A percentile compares a stretch with the other conserved stretches of the same genome.
Evolutionary conservation across 2,888 invertebrate species (phyloP).

Genomic region (Diplazon laetatorius): DNA sequence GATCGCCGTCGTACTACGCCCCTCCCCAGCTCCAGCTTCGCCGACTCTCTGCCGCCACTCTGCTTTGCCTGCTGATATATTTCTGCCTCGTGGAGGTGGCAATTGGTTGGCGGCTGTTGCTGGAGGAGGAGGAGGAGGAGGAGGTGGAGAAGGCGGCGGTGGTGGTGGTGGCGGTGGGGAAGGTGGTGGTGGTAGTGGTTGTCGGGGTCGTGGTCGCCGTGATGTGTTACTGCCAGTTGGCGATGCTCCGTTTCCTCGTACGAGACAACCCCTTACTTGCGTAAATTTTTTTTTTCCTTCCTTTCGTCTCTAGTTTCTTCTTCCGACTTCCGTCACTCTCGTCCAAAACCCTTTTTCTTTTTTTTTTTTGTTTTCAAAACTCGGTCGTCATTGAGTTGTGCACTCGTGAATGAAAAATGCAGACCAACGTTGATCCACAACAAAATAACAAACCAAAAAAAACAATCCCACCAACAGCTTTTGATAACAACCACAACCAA

Average conservation of each 20-base stretch:
- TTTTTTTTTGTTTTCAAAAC: slow-evolving; percentile 2
- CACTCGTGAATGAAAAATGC: too few relatives aligned
- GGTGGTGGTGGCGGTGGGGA: slow-evolving; percentile 31
- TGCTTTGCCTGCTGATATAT: slow-evolving; percentile 60
- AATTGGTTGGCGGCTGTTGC: slow-evolving; percentile 60
- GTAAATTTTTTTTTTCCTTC: background rate
- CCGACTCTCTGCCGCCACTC: slow-evolving; percentile 61
- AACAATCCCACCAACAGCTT: slow-evolving; percentile 10
- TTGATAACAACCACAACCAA: slow-evolving; percentile 8
- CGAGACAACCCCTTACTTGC: slow-evolving; percentile 32
- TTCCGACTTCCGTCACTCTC: background rate
- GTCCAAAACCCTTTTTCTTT: too few relatives aligned
- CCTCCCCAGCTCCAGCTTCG: slow-evolving; percentile 62
- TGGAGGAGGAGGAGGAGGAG: slow-evolving; percentile 55
- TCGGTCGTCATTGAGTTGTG: background rate
- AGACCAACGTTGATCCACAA: too few relatives aligned
- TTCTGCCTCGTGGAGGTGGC: slow-evolving; percentile 64
- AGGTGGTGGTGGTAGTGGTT: slow-evolving; percentile 51
- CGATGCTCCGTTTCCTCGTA: slow-evolving; percentile 57
- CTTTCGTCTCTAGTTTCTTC: background rate
- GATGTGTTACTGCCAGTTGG: slow-evolving; percentile 58
- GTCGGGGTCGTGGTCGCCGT: slow-evolving; percentile 63
- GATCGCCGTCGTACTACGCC: slow-evolving; percentile 61
- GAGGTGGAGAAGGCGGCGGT: slow-evolving; percentile 54
- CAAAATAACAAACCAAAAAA: too few relatives aligned